These are phyloP conservation scores for Drosophila ficusphila DNA, from an alignment of 1,140 invertebrate species.

Conservation along the genomic window DNA sequence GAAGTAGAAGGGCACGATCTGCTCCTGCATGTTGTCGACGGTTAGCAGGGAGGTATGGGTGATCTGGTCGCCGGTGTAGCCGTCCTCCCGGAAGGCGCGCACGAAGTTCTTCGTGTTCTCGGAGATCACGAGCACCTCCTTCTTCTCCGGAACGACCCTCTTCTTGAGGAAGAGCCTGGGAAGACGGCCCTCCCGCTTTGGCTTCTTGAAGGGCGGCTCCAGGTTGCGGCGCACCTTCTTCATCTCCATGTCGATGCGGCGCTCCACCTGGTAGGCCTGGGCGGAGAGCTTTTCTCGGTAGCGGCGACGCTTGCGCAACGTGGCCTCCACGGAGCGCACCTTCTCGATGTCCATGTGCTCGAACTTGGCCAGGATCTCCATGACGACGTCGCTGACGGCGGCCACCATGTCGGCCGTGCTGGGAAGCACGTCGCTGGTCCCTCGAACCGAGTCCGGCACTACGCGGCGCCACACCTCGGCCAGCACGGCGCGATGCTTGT, in stretches of 20 bases:
- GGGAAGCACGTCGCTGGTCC: slow-evolving; percentile 59
- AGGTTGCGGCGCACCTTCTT: slow-evolving; percentile 73
- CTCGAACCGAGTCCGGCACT: slow-evolving; percentile 59
- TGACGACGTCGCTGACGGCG: slow-evolving; percentile 61
- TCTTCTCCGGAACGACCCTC: slow-evolving; percentile 23
- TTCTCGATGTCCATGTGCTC: slow-evolving; percentile 66
- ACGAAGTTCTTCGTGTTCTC: slow-evolving; percentile 73
- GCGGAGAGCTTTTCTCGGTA: slow-evolving; percentile 64
- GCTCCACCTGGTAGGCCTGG: slow-evolving; percentile 70
- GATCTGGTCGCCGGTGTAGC: slow-evolving; percentile 33
- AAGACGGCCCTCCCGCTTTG: slow-evolving; percentile 57
- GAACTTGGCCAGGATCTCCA: slow-evolving; percentile 68
- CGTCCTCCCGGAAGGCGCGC: slow-evolving; percentile 72
- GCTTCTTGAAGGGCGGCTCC: slow-evolving; percentile 63
- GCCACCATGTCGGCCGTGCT: slow-evolving; percentile 70
- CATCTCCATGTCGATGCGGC: slow-evolving; percentile 76
- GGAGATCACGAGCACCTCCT: slow-evolving; percentile 38
- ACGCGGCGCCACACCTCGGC: slow-evolving; percentile 71
- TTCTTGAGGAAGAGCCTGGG: slow-evolving; percentile 61
- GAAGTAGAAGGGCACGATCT: slow-evolving; percentile 82
- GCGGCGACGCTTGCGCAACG: slow-evolving; percentile 50
- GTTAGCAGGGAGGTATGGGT: slow-evolving; percentile 52
- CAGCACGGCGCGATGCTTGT: slow-evolving; percentile 56
- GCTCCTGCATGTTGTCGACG: slow-evolving; percentile 67
- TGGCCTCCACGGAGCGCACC: slow-evolving; percentile 39